phyloP scores from a whole-genome alignment of 2,113 vertebrate species.

The Thalassoma bifasciatum region DNA sequence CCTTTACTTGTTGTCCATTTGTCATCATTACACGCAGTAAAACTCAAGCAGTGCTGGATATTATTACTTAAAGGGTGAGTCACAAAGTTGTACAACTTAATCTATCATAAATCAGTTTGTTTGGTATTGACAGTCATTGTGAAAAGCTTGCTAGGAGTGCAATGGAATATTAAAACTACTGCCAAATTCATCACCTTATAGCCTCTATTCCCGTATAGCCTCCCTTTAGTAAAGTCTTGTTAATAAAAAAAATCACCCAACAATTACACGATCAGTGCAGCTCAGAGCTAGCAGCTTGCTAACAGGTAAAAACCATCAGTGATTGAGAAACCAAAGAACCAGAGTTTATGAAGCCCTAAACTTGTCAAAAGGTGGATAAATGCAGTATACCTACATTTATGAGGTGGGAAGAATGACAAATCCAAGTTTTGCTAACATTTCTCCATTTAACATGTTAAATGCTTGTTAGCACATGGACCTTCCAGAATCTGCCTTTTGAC shows the following conservation, averaged over 20 bases:
- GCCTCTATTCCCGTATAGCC: background rate
- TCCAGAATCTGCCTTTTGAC: background rate
- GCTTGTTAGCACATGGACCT: background rate
- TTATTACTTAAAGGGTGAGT: background rate
- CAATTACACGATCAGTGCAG: background rate
- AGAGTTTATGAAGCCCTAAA: background rate
- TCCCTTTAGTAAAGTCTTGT: background rate
- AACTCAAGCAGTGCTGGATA: background rate
- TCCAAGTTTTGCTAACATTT: background rate
- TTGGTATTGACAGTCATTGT: background rate
- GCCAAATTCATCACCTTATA: background rate
- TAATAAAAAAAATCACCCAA: background rate
- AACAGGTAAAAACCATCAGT: background rate
- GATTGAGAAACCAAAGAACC: background rate
- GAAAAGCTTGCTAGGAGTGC: background rate
- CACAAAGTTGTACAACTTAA: conserved; percentile 1
- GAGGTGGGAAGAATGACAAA: background rate
- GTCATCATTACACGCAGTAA: conserved; percentile 52
- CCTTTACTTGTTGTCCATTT: conserved; percentile 71
- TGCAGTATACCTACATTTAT: background rate
- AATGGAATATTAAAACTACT: no score
- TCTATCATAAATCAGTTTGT: conserved; percentile 7
- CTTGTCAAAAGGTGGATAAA: background rate
- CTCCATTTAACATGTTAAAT: background rate
- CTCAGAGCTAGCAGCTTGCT: background rate